Base-by-base conservation (phyloP, 2,888 invertebrate species). In the Cosmorhoe ocellata region DNA sequence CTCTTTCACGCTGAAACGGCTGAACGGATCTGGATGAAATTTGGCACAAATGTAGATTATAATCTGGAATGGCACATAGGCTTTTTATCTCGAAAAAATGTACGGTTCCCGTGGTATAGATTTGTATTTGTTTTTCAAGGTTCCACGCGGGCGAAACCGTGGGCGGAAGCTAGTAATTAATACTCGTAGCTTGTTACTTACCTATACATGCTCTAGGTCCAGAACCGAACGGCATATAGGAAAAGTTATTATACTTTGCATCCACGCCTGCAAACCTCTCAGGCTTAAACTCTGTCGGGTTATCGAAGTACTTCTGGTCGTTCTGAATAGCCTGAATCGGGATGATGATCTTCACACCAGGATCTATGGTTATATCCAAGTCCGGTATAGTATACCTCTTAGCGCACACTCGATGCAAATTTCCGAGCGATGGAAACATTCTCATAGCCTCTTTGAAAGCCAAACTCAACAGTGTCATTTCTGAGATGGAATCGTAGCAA, bases 161-260 rank as follows among this genome's bases (percentile, higher is more conserved):
- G n/a, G n/a, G n/a, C n/a, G n/a, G n/a, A n/a, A n/a, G n/a, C n/a
- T n/a, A n/a, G n/a, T n/a, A n/a, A n/a, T n/a, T n/a, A n/a, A n/a
- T n/a, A n/a, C n/a, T n/a, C n/a, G n/a, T n/a, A n/a, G n/a, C n/a
- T n/a, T 18, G 18, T 18, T 18, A 66, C 75, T 71, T 46, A 84
- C 84, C 84, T 18, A 82, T 72, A 43, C 84, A 84, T 32, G 70
- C 69, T 43, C 84, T 68, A 1, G 83, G 78, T 31, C 84, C 84
- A 38, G 69, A 71, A 13, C 84, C 84, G 50, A 84, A 84, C 0
- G 84, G 83, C 40, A 84, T 13, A 41, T 78, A 84, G 0, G 70
- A 51, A 47, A 66, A 79, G 27, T 71, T 76, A 6, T 66, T 59
- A 5, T 59, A 56, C 1, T 57, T 60, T 1, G 43, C 33, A 14